These are phyloP conservation scores for Hippoglossus stenolepis DNA, from an alignment of 2,113 vertebrate genomes.

Conservation along the genomic window DNA sequence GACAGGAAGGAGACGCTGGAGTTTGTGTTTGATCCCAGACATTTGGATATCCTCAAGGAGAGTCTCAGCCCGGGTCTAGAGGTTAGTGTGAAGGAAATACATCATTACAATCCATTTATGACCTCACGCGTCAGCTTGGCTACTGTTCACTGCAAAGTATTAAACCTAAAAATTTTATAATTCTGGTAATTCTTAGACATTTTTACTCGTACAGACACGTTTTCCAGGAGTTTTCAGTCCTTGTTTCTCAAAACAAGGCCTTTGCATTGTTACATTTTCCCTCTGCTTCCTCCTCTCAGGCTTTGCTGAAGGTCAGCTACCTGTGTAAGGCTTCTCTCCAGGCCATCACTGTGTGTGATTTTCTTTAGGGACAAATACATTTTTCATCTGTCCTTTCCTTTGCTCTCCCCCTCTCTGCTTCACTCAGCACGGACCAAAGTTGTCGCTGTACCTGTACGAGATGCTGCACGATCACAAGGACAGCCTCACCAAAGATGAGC, in stretches of 20 bases:
- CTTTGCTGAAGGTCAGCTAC: conserved; percentile 11
- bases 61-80: conserved; percentile 90
- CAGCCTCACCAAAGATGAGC: conserved; percentile 88
- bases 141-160: neutral
- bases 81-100: conserved; percentile 76
- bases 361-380: neutral
- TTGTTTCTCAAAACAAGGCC: conserved; percentile 1
- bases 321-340: neutral
- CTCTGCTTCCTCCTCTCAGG: neutral
- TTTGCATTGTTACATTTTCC: conserved; percentile 10
- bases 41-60: conserved; percentile 93
- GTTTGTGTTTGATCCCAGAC: conserved; percentile 87
- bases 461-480: conserved; percentile 90
- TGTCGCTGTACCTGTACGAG: conserved; percentile 93
- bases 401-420: neutral
- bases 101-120: neutral
- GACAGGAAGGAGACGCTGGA: conserved; percentile 90
- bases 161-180: neutral
- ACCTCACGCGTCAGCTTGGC: no score
- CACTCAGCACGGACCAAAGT: conserved; percentile 92
- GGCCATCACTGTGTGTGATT: conserved; percentile 1
- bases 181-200: neutral
- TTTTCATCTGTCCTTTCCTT: neutral
- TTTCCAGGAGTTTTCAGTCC: conserved; percentile 5
- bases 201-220: neutral